phyloP scores from a whole-genome alignment of 1,140 invertebrate species.

The Battus philenor region DNA sequence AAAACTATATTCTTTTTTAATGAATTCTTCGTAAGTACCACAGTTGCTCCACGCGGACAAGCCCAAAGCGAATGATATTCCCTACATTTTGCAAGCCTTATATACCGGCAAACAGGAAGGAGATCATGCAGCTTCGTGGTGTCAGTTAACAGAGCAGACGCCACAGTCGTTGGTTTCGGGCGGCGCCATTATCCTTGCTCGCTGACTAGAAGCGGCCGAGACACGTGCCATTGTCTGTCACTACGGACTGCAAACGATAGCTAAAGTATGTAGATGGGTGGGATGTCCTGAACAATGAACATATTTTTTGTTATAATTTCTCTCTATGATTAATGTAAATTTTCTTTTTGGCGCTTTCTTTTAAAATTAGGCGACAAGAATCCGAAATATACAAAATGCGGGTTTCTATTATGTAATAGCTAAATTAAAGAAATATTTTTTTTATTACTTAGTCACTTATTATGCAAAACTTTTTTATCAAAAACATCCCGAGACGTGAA shows the following conservation, averaged over 20 bases:
- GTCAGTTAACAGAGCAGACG: constrained; percentile 46
- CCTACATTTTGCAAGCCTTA: constrained; percentile 26
- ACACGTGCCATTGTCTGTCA: constrained; percentile 12
- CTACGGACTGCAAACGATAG: background rate
- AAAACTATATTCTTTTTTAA: background rate
- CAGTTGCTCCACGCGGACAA: constrained; percentile 49
- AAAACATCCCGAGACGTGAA: too few relatives aligned
- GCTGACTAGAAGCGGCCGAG: constrained; percentile 29
- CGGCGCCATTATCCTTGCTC: constrained; percentile 46
- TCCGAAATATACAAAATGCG: too few relatives aligned
- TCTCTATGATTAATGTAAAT: too few relatives aligned
- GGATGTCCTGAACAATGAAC: too few relatives aligned
- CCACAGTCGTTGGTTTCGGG: constrained; percentile 38
- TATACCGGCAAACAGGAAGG: constrained; percentile 38
- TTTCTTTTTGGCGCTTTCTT: too few relatives aligned
- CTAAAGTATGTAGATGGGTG: background rate
- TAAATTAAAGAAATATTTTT: too few relatives aligned
- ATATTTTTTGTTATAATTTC: too few relatives aligned
- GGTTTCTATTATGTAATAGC: too few relatives aligned
- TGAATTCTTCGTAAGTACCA: constrained; percentile 29
- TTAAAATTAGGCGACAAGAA: too few relatives aligned
- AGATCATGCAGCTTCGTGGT: constrained; percentile 53
- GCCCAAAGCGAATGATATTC: constrained; percentile 60
- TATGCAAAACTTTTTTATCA: too few relatives aligned
- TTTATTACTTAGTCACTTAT: too few relatives aligned